phyloP scores from a whole-genome alignment of 2,797 vertebrate species.

The Staurois parvus region DNA sequence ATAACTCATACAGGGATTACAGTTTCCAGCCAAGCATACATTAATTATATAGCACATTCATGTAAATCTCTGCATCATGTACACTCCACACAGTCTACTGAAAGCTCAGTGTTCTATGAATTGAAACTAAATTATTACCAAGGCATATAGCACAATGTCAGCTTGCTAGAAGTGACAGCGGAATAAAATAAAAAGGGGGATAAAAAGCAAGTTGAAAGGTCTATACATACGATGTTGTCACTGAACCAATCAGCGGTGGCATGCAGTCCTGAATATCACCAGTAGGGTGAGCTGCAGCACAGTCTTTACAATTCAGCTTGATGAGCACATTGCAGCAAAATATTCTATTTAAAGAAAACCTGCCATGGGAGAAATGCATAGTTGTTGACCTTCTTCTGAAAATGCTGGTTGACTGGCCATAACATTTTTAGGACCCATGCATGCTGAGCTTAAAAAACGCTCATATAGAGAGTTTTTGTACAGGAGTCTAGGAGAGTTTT shows the following conservation, averaged over 20 bases:
- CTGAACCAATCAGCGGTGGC: background rate
- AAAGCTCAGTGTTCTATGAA: background rate
- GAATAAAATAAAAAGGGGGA: background rate
- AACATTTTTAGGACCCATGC: too few species aligned
- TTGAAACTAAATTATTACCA: background rate
- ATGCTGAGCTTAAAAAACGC: too few species aligned
- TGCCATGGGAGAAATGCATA: too few species aligned
- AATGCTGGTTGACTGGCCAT: too few species aligned
- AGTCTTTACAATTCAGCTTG: constrained; percentile 6
- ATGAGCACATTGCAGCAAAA: background rate
- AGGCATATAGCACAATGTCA: background rate
- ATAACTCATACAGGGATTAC: background rate
- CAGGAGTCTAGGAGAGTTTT: too few species aligned
- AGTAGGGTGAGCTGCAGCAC: constrained; percentile 57
- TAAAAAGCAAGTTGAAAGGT: background rate
- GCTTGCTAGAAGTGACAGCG: background rate
- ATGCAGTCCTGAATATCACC: constrained; percentile 6
- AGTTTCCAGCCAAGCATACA: background rate
- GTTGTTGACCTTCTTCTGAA: too few species aligned
- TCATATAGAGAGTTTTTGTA: too few species aligned
- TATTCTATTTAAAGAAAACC: background rate
- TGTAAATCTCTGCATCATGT: background rate
- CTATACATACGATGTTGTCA: background rate
- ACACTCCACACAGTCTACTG: background rate
- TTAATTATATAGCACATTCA: background rate